Evolutionary conservation across 2,797 vertebrate species (phyloP), one percentile per base, ranked within the genome.

Genomic region (Psittacula derbiana): DNA sequence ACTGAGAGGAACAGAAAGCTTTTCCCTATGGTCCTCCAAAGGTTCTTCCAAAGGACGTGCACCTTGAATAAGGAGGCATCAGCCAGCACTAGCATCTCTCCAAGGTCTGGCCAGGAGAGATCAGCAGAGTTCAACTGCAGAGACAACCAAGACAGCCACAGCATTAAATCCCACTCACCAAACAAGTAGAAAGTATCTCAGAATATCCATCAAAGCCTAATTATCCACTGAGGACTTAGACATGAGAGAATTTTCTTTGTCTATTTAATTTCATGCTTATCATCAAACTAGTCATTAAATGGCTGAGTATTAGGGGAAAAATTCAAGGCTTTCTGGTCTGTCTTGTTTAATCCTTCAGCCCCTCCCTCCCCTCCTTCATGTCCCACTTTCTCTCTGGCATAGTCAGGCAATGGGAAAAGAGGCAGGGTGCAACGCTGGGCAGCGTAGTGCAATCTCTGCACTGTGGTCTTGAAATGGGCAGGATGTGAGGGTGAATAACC

Each of bases 191-290:
- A 96, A 94, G 67, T 76, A 84, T 58, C 86, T 84, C 83, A 86
- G 75, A 95, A 91, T 60, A 84, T 93, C 80, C 88, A 88, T 90
- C 78, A 90, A 88, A 96, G 72, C 58, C 87, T 82, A 95, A 93
- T 96, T 96, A 93, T 85, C 92, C 80, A 52, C 90, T 92, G 80
- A 92, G 60, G 93, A 95, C 87, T 96, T 74, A 94, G 95, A 96
- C 95, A 62, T 41, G 64, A 53, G 93, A 95, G 93, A 95, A 95
- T 94, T 95, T 91, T 91, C 87, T 96, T 96, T 96, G 96, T 97
- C 95, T 95, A 85, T 92, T 96, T 97, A 93, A 97, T 97, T 96
- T 97, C 95, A 97, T 95, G 94, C 94, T 97, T 97, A 96, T 96
- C 94, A 97, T 97, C 93, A 97, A 96, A 87, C 95, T 72, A 94